Evolutionary conservation across 2,888 invertebrate species (phyloP).

Genomic region (Coenonympha glycerion): DNA sequence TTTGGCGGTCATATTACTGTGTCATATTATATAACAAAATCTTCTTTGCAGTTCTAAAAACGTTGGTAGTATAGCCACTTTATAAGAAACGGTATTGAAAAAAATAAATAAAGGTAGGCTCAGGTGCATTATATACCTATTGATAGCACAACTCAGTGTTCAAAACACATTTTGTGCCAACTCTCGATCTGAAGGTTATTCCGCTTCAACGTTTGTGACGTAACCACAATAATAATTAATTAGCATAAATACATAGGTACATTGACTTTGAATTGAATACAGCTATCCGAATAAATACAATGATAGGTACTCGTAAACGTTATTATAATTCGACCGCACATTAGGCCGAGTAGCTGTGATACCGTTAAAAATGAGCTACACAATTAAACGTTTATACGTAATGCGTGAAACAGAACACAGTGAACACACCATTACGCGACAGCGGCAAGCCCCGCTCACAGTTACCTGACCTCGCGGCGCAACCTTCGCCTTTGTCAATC

Average conservation of each 20-base stretch:
- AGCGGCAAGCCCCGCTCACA: conserved; percentile 44
- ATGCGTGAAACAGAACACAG: conserved; percentile 17
- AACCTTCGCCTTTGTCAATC: conserved; percentile 63
- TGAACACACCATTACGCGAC: conserved; percentile 23
- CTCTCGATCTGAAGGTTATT: no score
- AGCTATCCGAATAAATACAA: conserved; percentile 16
- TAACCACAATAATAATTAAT: no score
- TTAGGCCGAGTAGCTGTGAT: background rate
- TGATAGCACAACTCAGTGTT: no score
- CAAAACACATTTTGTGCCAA: no score
- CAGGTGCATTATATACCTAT: no score
- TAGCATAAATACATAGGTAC: conserved; percentile 23
- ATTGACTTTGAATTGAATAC: conserved; percentile 25
- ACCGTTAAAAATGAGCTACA: background rate
- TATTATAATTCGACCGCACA: conserved; percentile 1
- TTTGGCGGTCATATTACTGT: no score
- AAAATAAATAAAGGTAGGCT: no score
- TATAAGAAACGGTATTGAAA: no score
- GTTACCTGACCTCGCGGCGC: conserved; percentile 53
- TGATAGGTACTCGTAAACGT: background rate
- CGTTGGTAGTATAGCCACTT: no score
- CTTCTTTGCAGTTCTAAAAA: no score
- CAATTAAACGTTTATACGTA: conserved; percentile 16
- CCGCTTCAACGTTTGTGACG: conserved; percentile 6
- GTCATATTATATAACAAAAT: no score